Base-by-base conservation (phyloP, 2,113 vertebrate species). In the Apaloderma vittatum region DNA sequence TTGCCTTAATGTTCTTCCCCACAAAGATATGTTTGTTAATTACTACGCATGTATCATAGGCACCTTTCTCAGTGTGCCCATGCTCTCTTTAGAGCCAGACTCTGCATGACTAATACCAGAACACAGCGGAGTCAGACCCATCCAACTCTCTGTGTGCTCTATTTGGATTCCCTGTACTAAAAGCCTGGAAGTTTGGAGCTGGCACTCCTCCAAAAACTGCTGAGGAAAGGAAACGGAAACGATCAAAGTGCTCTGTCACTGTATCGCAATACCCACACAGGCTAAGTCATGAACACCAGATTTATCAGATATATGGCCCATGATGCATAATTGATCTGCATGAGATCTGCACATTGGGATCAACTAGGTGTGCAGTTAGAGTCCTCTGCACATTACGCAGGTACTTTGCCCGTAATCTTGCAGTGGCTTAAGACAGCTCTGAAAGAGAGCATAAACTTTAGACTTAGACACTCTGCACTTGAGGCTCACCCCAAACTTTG, bases 221-320 rank as follows among this genome's bases (percentile, higher is more conserved):
- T 36, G 29, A 81, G 51, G 11, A 83, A 80, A 66, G 26, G 11
- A 89, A 80, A n/a, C 7, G 89, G 74, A 91, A 85, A 40, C n/a
- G 1, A n/a, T 5, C 1, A 17, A 7, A 48, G 4, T 12, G 3
- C 11, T 49, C 9, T 52, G 18, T 7, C 30, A 52, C 18, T 21
- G 3, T 45, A 8, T 21, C 6, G 34, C 5, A 13, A 40, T 13
- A 81, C 11, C 3, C 19, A 70, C 7, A 40, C 52, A 40, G 17
- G 32, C 22, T 30, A 84, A 66, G 9, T 22, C 55, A 32, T 45
- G 18, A 94, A 45, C 11, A 19, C 6, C 45, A 65, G 16, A 11
- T 17, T 9, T 13, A 27, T 30, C 22, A 32, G 37, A 32, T 67
- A 67, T 51, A 55, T 5, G 17, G 12, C 21, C 40, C 5, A 13